Evolutionary conservation across 2,888 invertebrate species (phyloP), one percentile per base, ranked within the genome.

Genomic region (Bombyx huttoni): DNA sequence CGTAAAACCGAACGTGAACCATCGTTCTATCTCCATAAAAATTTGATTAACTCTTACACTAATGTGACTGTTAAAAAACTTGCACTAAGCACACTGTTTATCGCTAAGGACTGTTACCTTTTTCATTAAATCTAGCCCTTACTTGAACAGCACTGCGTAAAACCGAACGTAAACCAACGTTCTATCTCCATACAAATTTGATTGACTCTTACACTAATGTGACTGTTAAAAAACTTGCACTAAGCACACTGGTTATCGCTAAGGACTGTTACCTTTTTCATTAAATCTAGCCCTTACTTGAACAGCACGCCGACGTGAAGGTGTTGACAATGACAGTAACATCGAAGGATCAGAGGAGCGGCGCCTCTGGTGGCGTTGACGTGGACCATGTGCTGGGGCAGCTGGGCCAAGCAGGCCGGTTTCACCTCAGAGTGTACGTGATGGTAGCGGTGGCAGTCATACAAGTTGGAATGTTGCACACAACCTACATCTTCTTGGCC

Each of bases 401-500:
- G 63, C 57, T 89, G 56, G 89, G 89, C 8, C 73, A 76, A 52
- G 89, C 83, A 62, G 89, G 89, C 6, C 73, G 75, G 51, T 89
- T 80, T 64, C 89, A 90, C 69, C 58, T 75, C 34, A 60, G 67
- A 46, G 81, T 80, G 53, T 90, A 81, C 62, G 53, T 67, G 10
- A 68, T 87, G 50, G 75, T 90, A 24, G 68, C 81, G 47, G n/a
- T 89, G 35, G 83, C 89, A 1, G 73, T 89, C 8, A 57, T 89
- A 49, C 78, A 89, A 59, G 78, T 81, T 48, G 86, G 89, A 6
- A 62, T 84, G 9, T 83, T 86, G 60, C 86, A 84, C 53, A 71
- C 84, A n/a, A 84, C 87, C 58, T 91, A 87, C 58, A 78, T 89
- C 34, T 90, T 91, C 63, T 77, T 81, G 0, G 89, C 90, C 6